Evolutionary conservation across 2,797 vertebrate species (phyloP), one percentile per base, ranked within the genome.

Genomic region (Spea hammondii): DNA sequence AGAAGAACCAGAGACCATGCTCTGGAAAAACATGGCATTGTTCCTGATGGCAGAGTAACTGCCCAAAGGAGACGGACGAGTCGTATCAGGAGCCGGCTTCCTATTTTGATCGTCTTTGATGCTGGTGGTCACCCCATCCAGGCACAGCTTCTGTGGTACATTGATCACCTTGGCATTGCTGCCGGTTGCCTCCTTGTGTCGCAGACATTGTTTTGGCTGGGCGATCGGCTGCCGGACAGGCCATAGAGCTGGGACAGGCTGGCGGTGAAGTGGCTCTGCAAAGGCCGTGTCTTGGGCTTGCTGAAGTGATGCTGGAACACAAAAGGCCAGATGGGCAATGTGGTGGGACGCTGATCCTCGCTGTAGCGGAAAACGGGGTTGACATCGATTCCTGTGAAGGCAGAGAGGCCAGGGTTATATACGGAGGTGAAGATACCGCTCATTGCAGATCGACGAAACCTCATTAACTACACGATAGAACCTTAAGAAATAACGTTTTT

Each of bases 31-130:
- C 81, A 89, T 89, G 49, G 88, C 89, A 6, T 91, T 91, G 84
- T 93, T 93, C 11, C 90, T 92, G 12, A 96, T 91, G 0, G 97
- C 97, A 7, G 96, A 99, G 86, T 98, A 97, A 84, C 97, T 98
- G 54, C 97, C 97, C 11, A 99, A 90, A 0, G 97, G 97, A 0
- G 97, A 97, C 0, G 95, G 96, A 0, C 97, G 91, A 0, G 94
- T 92, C 10, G 93, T 92, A 67, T 94, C 93, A 0, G 92, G 93
- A 11, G 87, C 90, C 1, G 90, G 86, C 68, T 86, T 92, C 17
- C 73, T 88, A 65, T 45, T 1, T 8, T 54, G 51, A 1, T 88
- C 83, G 4, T 92, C 89, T 0, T 55, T 5, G 0, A 17, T 77
- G 0, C 82, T 85, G 17, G 85, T 62, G 17, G 17, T 17, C 32